These are phyloP conservation scores for Leptinotarsa peninsularis DNA, from an alignment of 2,888 invertebrate species.

Conservation along the genomic window DNA sequence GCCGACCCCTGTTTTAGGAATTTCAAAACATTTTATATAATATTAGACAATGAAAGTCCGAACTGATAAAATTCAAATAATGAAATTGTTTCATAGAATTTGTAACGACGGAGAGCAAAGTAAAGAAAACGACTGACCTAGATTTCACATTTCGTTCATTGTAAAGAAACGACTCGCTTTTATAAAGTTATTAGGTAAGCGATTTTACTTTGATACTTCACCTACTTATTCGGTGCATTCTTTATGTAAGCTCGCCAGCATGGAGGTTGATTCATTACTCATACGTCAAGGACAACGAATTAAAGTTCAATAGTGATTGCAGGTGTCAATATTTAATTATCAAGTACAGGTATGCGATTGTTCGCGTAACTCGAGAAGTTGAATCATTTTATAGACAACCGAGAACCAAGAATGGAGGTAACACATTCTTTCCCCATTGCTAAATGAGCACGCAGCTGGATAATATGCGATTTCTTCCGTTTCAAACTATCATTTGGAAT, in stretches of 20 bases:
- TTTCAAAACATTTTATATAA: background rate
- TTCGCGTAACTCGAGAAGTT: background rate
- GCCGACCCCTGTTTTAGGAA: too few species aligned
- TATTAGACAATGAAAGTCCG: too few species aligned
- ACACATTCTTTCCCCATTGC: background rate
- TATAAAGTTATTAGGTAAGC: conserved; percentile 13
- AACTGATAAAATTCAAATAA: background rate
- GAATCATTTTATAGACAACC: background rate
- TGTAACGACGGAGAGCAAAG: conserved; percentile 8
- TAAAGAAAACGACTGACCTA: conserved; percentile 6
- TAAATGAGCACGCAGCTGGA: too few species aligned
- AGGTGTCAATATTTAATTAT: conserved; percentile 8
- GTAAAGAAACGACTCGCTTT: background rate
- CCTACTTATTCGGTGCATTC: conserved; percentile 9
- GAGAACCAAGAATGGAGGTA: background rate
- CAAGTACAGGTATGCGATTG: background rate
- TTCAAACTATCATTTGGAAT: background rate
- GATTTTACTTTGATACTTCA: conserved; percentile 6
- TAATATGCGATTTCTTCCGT: too few species aligned
- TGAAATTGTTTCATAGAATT: background rate
- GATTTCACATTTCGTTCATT: conserved; percentile 15
- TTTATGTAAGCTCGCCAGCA: background rate
- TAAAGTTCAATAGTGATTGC: conserved; percentile 12
- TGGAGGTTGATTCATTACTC: conserved; percentile 2
- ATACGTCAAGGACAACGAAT: conserved; percentile 1